Evolutionary conservation across 1,140 invertebrate species (phyloP).

Genomic region (Cylas formicarius): DNA sequence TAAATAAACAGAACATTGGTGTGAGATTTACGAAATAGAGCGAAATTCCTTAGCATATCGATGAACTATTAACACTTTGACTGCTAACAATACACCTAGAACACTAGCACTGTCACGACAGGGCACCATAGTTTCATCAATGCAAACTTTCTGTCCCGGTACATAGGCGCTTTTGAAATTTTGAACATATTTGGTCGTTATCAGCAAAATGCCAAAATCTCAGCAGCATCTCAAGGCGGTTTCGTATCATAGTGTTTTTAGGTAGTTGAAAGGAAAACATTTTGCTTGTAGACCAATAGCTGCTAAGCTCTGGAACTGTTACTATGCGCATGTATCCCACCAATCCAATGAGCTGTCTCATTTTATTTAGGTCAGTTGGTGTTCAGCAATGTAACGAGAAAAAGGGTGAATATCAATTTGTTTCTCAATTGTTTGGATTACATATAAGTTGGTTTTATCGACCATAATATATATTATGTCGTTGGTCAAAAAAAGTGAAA

Average conservation of each 20-base stretch:
- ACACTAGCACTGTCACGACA: slow-evolving; percentile 33
- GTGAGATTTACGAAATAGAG: no score
- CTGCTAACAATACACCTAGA: no score
- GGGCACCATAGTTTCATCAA: slow-evolving; percentile 36
- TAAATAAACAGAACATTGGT: no score
- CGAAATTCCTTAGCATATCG: no score
- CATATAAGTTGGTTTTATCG: slow-evolving; percentile 16
- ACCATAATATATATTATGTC: slow-evolving; percentile 14
- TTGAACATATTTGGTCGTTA: slow-evolving; percentile 8
- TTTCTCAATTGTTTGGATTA: slow-evolving; percentile 7
- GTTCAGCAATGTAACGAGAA: slow-evolving; percentile 7
- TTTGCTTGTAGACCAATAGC: slow-evolving; percentile 11
- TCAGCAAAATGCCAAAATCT: slow-evolving; percentile 19
- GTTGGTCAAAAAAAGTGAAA: slow-evolving; percentile 9
- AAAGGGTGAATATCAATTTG: not conserved
- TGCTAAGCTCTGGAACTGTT: slow-evolving; percentile 4
- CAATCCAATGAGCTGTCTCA: slow-evolving; percentile 10
- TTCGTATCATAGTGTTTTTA: slow-evolving; percentile 14
- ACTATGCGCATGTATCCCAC: slow-evolving; percentile 12
- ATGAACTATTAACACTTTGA: no score
- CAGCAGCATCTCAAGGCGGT: slow-evolving; percentile 11
- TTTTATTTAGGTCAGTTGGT: slow-evolving; percentile 15
- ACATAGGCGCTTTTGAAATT: slow-evolving; percentile 23
- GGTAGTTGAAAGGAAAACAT: slow-evolving; percentile 6
- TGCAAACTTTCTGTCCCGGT: slow-evolving; percentile 27